Evolutionary conservation across 2,888 invertebrate genomes (phyloP).

Genomic region (Sycophila texana): DNA sequence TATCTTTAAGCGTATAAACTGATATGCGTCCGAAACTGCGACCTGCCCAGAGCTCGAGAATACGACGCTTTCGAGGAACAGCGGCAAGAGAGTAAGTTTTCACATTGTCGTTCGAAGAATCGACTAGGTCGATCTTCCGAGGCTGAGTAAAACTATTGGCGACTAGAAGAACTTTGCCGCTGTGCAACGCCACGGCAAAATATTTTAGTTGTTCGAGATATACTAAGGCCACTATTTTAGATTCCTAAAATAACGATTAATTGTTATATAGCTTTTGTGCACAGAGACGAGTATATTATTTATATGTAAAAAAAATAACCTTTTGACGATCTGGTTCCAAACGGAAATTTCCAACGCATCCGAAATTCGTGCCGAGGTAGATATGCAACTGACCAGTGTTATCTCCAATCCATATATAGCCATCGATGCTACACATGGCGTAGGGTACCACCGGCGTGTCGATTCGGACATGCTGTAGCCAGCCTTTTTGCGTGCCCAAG

Average conservation of each 20-base stretch:
- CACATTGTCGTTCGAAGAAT: slow-evolving; percentile 64
- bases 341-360: slow-evolving; percentile 70
- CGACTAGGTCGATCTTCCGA: slow-evolving; percentile 68
- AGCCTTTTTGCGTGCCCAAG: slow-evolving; percentile 78
- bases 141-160: slow-evolving; percentile 72
- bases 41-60: slow-evolving; percentile 92
- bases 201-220: slow-evolving; percentile 82
- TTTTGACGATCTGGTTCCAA: slow-evolving; percentile 82
- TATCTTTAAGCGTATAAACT: slow-evolving; percentile 84
- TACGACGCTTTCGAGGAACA: slow-evolving; percentile 67
- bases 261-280: not conserved
- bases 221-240: slow-evolving; percentile 82
- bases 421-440: slow-evolving; percentile 86
- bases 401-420: slow-evolving; percentile 93
- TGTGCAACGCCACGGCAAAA: slow-evolving; percentile 88
- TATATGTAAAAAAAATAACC: not conserved
- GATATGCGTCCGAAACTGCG: slow-evolving; percentile 88
- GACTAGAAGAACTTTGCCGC: slow-evolving; percentile 79
- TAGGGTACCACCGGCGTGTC: slow-evolving; percentile 80
- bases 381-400: slow-evolving; percentile 89
- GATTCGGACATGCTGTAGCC: slow-evolving; percentile 79
- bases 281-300: too few species aligned
- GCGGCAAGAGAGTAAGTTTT: slow-evolving; percentile 71
- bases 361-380: slow-evolving; percentile 80
- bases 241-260: slow-evolving; percentile 68